Evolutionary conservation across 2,888 invertebrate genomes (phyloP).

Genomic region (Oxycera nigricornis): DNA sequence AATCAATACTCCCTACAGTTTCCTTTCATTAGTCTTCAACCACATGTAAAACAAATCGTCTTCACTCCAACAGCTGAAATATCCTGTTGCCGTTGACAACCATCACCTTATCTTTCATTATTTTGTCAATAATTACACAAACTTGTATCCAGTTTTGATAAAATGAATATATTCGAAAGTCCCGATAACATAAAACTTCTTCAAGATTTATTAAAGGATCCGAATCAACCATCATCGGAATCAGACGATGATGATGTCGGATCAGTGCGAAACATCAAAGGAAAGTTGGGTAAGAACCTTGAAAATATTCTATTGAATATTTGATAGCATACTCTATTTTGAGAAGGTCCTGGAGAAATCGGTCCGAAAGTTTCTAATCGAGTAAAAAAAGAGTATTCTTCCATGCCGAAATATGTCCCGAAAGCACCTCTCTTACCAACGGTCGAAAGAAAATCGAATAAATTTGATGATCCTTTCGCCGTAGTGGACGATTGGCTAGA

Average conservation of each 20-base stretch:
- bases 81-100: too few species aligned
- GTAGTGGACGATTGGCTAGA: constrained; percentile 58
- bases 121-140: constrained; percentile 22
- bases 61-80: too few species aligned
- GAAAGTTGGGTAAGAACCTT: constrained; percentile 1
- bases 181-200: constrained; percentile 55
- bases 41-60: too few species aligned
- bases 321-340: neutral
- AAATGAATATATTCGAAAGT: constrained; percentile 58
- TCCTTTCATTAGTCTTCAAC: too few species aligned
- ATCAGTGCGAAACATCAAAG: neutral
- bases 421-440: constrained; percentile 21
- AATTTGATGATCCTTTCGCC: constrained; percentile 43
- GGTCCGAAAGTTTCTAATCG: constrained; percentile 50
- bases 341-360: constrained; percentile 63
- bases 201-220: constrained; percentile 54
- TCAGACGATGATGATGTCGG: constrained; percentile 50
- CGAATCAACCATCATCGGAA: constrained; percentile 52
- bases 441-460: constrained; percentile 50
- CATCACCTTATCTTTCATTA: neutral
- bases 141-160: neutral
- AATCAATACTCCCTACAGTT: too few species aligned
- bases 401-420: neutral
- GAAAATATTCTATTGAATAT: neutral
- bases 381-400: constrained; percentile 41